Conservation (phyloP, 1,140 invertebrate genomes). For the Octopus bimaculoides region DNA sequence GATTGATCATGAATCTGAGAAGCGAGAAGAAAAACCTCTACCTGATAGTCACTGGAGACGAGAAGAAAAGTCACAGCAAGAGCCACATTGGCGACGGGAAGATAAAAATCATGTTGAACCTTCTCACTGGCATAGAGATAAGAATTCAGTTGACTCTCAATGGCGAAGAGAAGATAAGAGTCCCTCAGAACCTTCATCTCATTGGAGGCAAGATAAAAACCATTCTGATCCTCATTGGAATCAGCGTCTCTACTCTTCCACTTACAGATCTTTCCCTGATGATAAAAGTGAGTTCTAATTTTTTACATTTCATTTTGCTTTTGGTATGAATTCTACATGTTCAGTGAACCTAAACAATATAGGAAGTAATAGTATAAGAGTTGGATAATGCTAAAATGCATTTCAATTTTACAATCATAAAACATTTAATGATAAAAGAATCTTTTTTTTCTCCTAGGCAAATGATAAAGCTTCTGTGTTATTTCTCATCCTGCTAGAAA, state of each 20-base stretch:
- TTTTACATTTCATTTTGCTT: neutral
- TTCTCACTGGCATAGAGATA: slow-evolving; percentile 3
- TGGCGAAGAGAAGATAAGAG: slow-evolving; percentile 2
- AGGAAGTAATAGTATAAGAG: too few relatives aligned
- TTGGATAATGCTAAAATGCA: too few relatives aligned
- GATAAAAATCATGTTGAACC: neutral
- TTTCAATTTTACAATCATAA: too few relatives aligned
- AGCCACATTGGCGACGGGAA: slow-evolving; percentile 4
- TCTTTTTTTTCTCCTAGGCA: too few relatives aligned
- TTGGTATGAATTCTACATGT: too few relatives aligned
- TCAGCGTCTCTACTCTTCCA: neutral
- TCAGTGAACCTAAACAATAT: too few relatives aligned
- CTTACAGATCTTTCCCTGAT: neutral
- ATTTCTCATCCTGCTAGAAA: too few relatives aligned
- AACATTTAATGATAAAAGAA: too few relatives aligned
- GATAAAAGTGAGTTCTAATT: neutral
- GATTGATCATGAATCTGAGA: slow-evolving; percentile 8
- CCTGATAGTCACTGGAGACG: neutral
- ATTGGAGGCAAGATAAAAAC: slow-evolving; percentile 2
- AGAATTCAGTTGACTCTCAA: neutral
- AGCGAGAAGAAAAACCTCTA: neutral
- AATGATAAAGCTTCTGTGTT: too few relatives aligned
- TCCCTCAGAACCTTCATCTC: neutral
- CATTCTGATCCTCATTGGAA: neutral
- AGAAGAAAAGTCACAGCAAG: neutral